Evolutionary conservation across 2,113 vertebrate species (phyloP), one percentile per base, ranked within the genome.

Genomic region (Mola mola): DNA sequence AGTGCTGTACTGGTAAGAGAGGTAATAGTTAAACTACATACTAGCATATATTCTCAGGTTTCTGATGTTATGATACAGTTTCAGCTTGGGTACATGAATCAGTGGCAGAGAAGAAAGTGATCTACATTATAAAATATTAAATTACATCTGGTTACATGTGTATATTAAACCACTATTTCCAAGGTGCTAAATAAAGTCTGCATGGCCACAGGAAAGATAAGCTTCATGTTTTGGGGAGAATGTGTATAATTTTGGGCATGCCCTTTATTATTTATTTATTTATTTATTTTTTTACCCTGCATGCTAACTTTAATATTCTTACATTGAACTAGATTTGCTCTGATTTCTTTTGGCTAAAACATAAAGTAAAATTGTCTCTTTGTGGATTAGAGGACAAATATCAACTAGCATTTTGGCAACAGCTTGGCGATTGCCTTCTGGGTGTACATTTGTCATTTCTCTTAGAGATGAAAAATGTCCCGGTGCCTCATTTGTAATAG

Each of bases 381-480:
- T 43, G 17, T 16, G 67, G 57, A 58, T 57, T 37, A 51, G 40
- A 59, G 22, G 62, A 42, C 24, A 61, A 16, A 66, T 63, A 58
- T 67, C 29, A 71, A 53, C 67, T 68, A 49, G 17, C 10, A 48
- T 29, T 74, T 67, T 59, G 53, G 58, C 50, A 62, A 41, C 44
- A 65, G 66, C 36, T 46, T 26, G 28, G 19, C n/a, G 26, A 58
- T 41, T 49, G 28, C 52, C 63, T 71, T 59, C 66, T 55, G 36
- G 44, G 58, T 49, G 46, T 17, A 48, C 53, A 66, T 72, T 81
- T 60, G 26, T 76, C 51, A 64, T 52, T 66, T 43, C 43, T 71
- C 41, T 61, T 48, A 25, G 46, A 72, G 55, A 56, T 69, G 56
- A 66, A 72, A 69, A 17, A 24, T 65, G 40, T 16, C 48, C 36